phyloP scores from a whole-genome alignment of 2,888 invertebrate genomes.

The Marasmarcha lunaedactyla region DNA sequence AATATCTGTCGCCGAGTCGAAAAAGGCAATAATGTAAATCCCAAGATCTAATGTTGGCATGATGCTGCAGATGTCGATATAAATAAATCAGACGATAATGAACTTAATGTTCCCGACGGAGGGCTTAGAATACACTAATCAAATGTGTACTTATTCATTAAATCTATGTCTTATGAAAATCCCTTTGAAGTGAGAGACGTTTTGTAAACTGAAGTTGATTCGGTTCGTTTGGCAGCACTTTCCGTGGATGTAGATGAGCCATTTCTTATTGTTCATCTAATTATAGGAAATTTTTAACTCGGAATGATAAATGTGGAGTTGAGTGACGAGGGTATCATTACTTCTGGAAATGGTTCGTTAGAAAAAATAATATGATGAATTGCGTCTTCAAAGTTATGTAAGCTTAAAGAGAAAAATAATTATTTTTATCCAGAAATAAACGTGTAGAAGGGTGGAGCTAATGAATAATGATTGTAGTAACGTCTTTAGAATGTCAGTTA shows the following conservation, averaged over 20 bases:
- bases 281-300: conserved; percentile 40
- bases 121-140: neutral
- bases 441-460: too few relatives aligned
- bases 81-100: conserved; percentile 16
- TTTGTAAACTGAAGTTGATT: conserved; percentile 58
- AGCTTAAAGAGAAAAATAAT: too few relatives aligned
- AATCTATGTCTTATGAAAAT: conserved; percentile 47
- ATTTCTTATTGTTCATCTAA: conserved; percentile 36
- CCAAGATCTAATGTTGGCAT: conserved; percentile 6
- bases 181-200: conserved; percentile 60
- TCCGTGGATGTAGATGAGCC: conserved; percentile 30
- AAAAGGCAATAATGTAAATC: conserved; percentile 28
- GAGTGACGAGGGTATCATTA: conserved; percentile 35
- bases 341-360: conserved; percentile 18
- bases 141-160: conserved; percentile 20
- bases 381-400: neutral
- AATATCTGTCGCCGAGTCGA: conserved; percentile 48
- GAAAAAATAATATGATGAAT: conserved; percentile 14
- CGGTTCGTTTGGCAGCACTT: conserved; percentile 40
- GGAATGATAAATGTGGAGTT: conserved; percentile 37
- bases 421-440: too few relatives aligned
- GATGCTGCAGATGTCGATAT: neutral
- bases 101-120: conserved; percentile 8
- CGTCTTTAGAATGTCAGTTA: too few relatives aligned
- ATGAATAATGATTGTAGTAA: too few relatives aligned